Evolutionary conservation across 2,888 invertebrate genomes (phyloP).

Genomic region (Drosophila helvetica): DNA sequence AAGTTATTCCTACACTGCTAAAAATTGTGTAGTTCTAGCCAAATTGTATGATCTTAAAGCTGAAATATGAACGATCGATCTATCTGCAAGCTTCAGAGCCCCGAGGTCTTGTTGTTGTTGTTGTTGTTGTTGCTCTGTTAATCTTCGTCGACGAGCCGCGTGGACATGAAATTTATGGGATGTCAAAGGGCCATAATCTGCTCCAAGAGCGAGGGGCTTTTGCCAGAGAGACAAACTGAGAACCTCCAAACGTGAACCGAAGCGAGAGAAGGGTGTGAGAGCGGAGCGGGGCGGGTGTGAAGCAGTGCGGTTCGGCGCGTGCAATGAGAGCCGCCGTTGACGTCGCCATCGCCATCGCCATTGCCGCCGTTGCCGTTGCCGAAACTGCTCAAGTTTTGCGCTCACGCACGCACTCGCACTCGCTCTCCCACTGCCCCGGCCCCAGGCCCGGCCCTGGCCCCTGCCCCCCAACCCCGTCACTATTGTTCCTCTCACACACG

Average conservation of each 20-base stretch:
- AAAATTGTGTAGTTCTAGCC: neutral
- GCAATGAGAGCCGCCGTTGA: constrained; percentile 54
- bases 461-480: neutral
- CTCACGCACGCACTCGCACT: constrained; percentile 67
- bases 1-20: no score
- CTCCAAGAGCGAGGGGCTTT: constrained; percentile 23
- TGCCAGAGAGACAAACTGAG: constrained; percentile 29
- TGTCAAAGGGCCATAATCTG: constrained; percentile 80
- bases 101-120: constrained; percentile 8
- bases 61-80: constrained; percentile 1
- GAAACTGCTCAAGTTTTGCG: constrained; percentile 54
- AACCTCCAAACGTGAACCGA: constrained; percentile 42
- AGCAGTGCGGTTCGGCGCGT: constrained; percentile 49
- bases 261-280: neutral
- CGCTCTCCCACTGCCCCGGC: neutral
- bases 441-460: no score
- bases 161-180: constrained; percentile 75
- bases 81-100: neutral
- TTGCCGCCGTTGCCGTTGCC: no score
- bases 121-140: constrained; percentile 50
- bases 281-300: neutral
- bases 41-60: constrained; percentile 47
- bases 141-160: constrained; percentile 52
- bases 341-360: neutral
- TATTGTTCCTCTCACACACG: constrained; percentile 40